phyloP scores from a whole-genome alignment of 2,797 vertebrate genomes.

The Rhincodon typus region DNA sequence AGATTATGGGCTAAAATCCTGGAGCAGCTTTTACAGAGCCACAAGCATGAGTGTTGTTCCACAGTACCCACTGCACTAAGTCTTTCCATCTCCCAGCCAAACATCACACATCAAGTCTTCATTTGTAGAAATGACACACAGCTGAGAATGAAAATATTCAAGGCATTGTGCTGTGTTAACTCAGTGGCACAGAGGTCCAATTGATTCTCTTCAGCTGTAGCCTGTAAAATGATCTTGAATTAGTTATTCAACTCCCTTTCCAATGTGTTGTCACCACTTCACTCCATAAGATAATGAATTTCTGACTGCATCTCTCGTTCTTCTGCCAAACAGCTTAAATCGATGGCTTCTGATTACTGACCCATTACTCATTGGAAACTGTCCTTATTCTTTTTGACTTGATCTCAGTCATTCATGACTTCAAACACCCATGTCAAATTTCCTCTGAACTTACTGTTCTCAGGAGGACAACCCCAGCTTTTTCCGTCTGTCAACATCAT shows the following conservation, averaged over 20 bases:
- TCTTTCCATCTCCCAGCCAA: background rate
- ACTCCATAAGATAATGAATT: background rate
- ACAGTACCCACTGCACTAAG: background rate
- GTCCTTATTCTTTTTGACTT: background rate
- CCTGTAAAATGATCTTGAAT: background rate
- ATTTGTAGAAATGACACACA: background rate
- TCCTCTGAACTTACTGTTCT: too few relatives aligned
- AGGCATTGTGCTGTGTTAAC: too few relatives aligned
- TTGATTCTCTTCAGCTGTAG: too few relatives aligned
- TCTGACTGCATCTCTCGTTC: background rate
- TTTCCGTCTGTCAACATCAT: background rate
- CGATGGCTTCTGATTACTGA: background rate
- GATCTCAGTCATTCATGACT: background rate
- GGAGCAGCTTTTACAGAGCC: background rate
- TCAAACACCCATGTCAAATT: background rate
- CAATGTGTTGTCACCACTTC: too few relatives aligned
- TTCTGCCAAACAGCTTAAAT: background rate
- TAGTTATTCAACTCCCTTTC: background rate
- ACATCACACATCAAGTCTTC: too few relatives aligned
- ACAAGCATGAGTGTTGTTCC: background rate
- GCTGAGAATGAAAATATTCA: too few relatives aligned
- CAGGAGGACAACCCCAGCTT: too few relatives aligned
- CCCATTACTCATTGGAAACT: background rate
- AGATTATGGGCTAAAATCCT: background rate
- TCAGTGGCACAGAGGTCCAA: too few relatives aligned